Evolutionary conservation across 2,113 vertebrate genomes (phyloP), one percentile per base, ranked within the genome.

Genomic region (Indicator maculatus): DNA sequence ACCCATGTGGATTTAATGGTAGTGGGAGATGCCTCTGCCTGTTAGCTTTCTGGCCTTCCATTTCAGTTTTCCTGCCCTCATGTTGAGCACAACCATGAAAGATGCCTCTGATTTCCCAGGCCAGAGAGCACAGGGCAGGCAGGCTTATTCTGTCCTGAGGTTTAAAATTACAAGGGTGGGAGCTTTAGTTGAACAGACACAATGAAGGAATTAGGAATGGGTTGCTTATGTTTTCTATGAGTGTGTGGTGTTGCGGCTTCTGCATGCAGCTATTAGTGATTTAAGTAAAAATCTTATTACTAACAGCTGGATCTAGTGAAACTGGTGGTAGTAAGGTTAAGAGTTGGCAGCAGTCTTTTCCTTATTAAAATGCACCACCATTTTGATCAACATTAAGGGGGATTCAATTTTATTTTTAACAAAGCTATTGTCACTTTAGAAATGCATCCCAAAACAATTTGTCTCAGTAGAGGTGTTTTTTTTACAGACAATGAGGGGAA

Each of bases 171-270:
- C 64, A 44, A 74, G n/a, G 16, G 4, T 74, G 56, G 47, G 16
- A 67, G 24, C 65, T 88, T 70, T 41, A 66, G 36, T 13, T 76
- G 60, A 76, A 24, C 39, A 87, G 65, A 44, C 12, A 9, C 15
- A 73, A 5, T 58, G 36, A 59, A 83, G 30, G 30, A 50, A 14
- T 77, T 64, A 41, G 80, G 30, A 83, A 31, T 28, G 30, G 27
- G 19, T 78, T 81, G 69, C 7, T 66, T 14, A 1, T 61, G 15
- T 93, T 80, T 69, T 82, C 36, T 73, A 0, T n/a, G 39, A 50
- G 30, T n/a, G 16, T n/a, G 23, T 27, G 13, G 71, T 69, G 8
- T 58, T 63, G 31, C 0, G 0, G 30, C 30, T 77, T 63, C 52
- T 66, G 26, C 17, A 2, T 44, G 11, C 21, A 73, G 30, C 18